A percentile compares a stretch with the other conserved stretches of the same genome.
phyloP scores from a whole-genome alignment of 2,888 invertebrate species.

The Hesperia comma region DNA sequence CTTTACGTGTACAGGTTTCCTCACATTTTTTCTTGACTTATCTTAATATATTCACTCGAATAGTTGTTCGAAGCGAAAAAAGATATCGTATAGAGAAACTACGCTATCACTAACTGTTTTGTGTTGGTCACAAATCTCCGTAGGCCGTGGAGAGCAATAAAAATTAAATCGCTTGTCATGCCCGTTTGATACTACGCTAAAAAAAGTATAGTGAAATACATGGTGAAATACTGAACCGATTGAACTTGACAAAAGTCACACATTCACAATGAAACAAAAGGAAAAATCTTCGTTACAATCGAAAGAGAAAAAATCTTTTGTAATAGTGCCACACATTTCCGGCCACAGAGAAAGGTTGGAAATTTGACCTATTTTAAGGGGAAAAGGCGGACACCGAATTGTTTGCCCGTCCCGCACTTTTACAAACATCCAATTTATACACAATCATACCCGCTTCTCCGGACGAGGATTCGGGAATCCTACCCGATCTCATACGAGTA shows the following conservation, averaged over 20 bases:
- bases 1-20: too few species aligned
- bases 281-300: slow-evolving; percentile 14
- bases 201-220: too few species aligned
- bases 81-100: too few species aligned
- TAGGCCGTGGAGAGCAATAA: not conserved
- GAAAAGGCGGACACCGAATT: slow-evolving; percentile 28
- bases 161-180: not conserved
- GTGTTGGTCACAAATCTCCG: not conserved
- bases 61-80: not conserved
- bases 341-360: slow-evolving; percentile 27
- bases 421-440: slow-evolving; percentile 36
- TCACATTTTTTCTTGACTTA: too few species aligned
- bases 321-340: slow-evolving; percentile 30
- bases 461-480: slow-evolving; percentile 14
- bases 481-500: slow-evolving; percentile 9
- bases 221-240: not conserved
- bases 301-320: slow-evolving; percentile 25
- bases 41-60: not conserved
- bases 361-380: slow-evolving; percentile 33
- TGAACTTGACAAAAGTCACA: slow-evolving; percentile 4
- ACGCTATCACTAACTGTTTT: too few species aligned
- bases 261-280: slow-evolving; percentile 20
- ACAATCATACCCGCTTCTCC: slow-evolving; percentile 31
- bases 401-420: slow-evolving; percentile 32
- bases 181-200: not conserved